Evolutionary conservation across 2,888 invertebrate genomes (phyloP).

Genomic region (Girardia tigrina): DNA sequence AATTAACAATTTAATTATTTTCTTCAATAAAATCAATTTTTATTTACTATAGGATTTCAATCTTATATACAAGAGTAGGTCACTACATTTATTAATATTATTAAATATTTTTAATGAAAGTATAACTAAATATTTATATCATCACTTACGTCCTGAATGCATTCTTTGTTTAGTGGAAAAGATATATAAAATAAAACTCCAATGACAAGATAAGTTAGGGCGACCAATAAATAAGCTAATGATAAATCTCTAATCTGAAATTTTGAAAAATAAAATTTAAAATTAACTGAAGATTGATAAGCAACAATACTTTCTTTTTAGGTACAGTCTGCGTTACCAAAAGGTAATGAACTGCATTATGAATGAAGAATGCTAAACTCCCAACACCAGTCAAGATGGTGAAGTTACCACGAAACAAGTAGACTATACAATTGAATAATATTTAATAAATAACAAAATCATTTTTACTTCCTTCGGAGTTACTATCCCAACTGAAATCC

Average conservation of each 20-base stretch:
- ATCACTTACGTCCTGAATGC: slow-evolving; percentile 79
- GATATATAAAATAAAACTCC: slow-evolving; percentile 67
- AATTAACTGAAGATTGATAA: not conserved
- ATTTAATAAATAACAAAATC: too few relatives aligned
- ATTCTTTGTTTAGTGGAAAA: slow-evolving; percentile 70
- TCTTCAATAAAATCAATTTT: too few relatives aligned
- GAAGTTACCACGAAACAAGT: too few relatives aligned
- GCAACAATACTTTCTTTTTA: slow-evolving; percentile 75
- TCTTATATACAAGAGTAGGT: too few relatives aligned
- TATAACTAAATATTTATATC: too few relatives aligned
- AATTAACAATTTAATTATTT: too few relatives aligned
- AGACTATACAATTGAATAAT: too few relatives aligned
- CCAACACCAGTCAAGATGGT: slow-evolving; percentile 54
- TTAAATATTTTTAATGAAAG: too few relatives aligned
- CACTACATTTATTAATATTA: too few relatives aligned
- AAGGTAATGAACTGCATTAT: slow-evolving; percentile 74
- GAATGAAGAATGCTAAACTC: slow-evolving; percentile 75
- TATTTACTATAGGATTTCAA: too few relatives aligned
- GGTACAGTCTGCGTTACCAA: slow-evolving; percentile 68
- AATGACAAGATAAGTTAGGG: slow-evolving; percentile 66
- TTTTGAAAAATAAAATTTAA: not conserved
- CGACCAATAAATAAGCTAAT: slow-evolving; percentile 68
- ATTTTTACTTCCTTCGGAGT: too few relatives aligned
- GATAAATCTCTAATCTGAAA: slow-evolving; percentile 67
- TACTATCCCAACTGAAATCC: too few relatives aligned